These are phyloP conservation scores for Crax fasciolata DNA, from an alignment of 2,797 vertebrate species.

Conservation along the genomic window DNA sequence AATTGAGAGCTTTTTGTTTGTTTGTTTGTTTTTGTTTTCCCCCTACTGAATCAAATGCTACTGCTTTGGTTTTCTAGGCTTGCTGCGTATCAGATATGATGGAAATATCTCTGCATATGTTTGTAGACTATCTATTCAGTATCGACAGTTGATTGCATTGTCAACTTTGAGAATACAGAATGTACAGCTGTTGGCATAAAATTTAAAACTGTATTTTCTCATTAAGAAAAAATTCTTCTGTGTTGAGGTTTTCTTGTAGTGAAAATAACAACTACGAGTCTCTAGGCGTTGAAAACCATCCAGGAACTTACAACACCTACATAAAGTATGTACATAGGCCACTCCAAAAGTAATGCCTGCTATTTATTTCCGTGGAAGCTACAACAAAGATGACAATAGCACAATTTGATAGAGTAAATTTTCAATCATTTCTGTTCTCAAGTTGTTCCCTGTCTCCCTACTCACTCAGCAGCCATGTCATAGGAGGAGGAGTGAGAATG, in stretches of 20 bases:
- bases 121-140: background rate
- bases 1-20: background rate
- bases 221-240: background rate
- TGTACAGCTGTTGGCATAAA: background rate
- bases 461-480: rapidly evolving
- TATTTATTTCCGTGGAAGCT: too few species aligned
- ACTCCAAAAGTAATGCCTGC: too few species aligned
- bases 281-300: background rate
- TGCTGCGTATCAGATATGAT: background rate
- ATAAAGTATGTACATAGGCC: background rate
- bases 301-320: background rate
- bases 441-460: background rate
- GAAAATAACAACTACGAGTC: background rate
- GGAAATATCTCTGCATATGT: background rate
- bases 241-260: background rate
- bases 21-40: background rate
- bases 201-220: background rate
- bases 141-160: background rate
- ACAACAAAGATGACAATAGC: too few species aligned
- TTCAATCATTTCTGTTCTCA: background rate
- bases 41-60: background rate
- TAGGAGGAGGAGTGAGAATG: background rate
- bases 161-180: background rate
- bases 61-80: background rate
- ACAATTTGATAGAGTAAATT: too few species aligned